Percentiles rank a stretch among this genome's conserved stretches.
phyloP scores from a whole-genome alignment of 2,113 vertebrate genomes.

The Chamaea fasciata region DNA sequence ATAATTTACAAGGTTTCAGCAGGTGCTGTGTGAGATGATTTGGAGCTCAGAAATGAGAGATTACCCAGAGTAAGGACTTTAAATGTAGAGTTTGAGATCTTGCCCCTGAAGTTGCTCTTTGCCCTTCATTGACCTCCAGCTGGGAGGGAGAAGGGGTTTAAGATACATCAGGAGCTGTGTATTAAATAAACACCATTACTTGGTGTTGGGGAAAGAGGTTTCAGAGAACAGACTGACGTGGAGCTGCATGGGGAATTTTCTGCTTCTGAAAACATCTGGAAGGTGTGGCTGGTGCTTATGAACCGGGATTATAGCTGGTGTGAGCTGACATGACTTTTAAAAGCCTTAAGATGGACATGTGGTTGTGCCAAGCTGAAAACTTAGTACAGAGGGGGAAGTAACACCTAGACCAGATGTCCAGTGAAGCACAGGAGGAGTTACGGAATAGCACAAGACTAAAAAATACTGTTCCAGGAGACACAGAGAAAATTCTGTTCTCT shows the following conservation, averaged over 20 bases:
- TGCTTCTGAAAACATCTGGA: background rate
- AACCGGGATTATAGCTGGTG: background rate
- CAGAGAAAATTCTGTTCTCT: background rate
- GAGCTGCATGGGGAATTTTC: background rate
- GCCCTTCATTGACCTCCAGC: accelerated
- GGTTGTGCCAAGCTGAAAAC: background rate
- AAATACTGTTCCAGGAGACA: background rate
- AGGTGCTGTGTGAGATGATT: background rate
- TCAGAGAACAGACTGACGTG: background rate
- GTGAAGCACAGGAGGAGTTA: background rate
- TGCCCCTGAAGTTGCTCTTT: background rate
- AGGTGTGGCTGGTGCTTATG: background rate
- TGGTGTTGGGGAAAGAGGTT: background rate
- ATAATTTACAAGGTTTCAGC: accelerated
- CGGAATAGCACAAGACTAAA: background rate
- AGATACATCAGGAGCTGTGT: background rate
- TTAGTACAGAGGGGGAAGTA: background rate
- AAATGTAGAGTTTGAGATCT: background rate
- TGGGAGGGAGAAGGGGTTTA: background rate
- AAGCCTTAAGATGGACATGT: background rate
- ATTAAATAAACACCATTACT: background rate
- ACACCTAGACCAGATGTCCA: background rate
- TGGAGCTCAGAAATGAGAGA: background rate
- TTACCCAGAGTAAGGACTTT: background rate
- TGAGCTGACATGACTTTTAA: background rate